Evolutionary conservation across 1,140 invertebrate genomes (phyloP), one percentile per base, ranked within the genome.

Genomic region (Piezodorus guildinii): DNA sequence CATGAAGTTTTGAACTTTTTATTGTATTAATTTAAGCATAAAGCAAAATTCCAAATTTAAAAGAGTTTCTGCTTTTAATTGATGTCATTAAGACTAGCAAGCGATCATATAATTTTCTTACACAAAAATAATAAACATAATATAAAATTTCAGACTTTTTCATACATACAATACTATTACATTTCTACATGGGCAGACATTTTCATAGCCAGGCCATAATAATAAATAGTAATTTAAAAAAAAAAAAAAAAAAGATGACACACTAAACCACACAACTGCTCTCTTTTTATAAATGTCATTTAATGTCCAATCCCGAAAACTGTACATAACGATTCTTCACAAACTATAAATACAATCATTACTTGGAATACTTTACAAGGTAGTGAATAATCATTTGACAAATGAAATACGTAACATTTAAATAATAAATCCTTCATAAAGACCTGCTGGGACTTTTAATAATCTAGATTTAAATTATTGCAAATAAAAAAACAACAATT

Each of bases 11-110:
- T 39, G 34, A 39, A 39, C 34, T 39, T 49, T 56, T 56, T 56
- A 56, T 56, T 56, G 17, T 25, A 56, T 56, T 56, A 56, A 56
- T 56, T 21, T 56, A 56, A 56, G 52, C 52, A 56, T 56, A 14
- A 56, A 56, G 52, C 52, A 27, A 49, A 56, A 23, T 23, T 56
- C 23, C 21, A 56, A 56, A 5, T 23, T 21, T 23, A 56, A 56
- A 56, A 56, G 17, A 30, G 3, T 3, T 9, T 23, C 23, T 21
- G 17, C 19, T 56, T 56, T 17, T 23, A 56, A 25, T 23, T 56
- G 10, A 56, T 23, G 52, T 56, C 52, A 56, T 21, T 56, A 56
- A 56, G 52, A 56, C 52, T 56, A 56, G 52, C 52, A 56, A 56
- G 52, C 52, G 9, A 39, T 39, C 4, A 39, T 39, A 39, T 56